Conservation (phyloP, 2,888 invertebrate genomes). For the Dascillus cervinus region DNA sequence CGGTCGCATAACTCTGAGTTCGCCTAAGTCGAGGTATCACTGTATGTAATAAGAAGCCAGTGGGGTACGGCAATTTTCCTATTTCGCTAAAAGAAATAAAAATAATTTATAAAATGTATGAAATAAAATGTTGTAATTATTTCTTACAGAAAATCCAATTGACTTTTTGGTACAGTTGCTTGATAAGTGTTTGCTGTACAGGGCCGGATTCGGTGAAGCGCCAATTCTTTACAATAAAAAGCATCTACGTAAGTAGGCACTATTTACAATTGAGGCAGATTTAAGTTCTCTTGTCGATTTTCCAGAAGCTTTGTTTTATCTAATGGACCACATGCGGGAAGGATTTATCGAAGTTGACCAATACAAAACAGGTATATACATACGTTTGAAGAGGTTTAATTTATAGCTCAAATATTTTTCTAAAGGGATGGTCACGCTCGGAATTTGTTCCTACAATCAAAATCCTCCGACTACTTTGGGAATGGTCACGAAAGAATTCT, state of each 20-base stretch:
- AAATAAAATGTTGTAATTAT: neutral
- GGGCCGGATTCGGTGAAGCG: conserved; percentile 40
- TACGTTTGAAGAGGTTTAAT: no score
- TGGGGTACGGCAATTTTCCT: no score
- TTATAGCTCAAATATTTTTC: neutral
- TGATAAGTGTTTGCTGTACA: conserved; percentile 42
- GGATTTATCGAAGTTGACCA: conserved; percentile 32
- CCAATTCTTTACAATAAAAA: conserved; percentile 40
- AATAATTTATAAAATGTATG: no score
- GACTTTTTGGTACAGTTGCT: conserved; percentile 40
- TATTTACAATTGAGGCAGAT: neutral
- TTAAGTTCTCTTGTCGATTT: conserved; percentile 4
- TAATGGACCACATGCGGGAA: conserved; percentile 37
- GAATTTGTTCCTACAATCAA: conserved; percentile 32
- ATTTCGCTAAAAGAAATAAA: no score
- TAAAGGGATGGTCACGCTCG: conserved; percentile 36
- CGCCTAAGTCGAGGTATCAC: no score
- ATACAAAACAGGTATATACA: conserved; percentile 29
- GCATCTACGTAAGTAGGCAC: conserved; percentile 27
- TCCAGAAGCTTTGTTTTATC: conserved; percentile 31
- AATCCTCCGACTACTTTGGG: conserved; percentile 27
- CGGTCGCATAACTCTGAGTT: no score
- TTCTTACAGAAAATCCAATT: conserved; percentile 37
- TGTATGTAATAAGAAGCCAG: no score
- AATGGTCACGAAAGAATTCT: conserved; percentile 29